Percentiles rank a stretch among this genome's conserved stretches.
phyloP scores from a whole-genome alignment of 2,797 vertebrate genomes.

The Helostoma temminkii region DNA sequence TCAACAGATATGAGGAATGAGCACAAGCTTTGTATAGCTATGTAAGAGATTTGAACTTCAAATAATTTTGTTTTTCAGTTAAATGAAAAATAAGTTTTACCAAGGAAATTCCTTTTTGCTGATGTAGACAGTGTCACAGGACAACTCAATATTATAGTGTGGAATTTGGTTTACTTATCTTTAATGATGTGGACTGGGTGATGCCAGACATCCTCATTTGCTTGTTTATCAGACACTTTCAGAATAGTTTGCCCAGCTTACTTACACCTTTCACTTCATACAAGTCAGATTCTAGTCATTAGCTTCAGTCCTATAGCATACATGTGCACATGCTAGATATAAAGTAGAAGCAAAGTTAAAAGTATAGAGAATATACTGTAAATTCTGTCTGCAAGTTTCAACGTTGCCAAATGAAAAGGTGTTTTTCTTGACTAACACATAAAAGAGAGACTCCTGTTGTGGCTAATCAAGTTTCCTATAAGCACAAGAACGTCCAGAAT shows the following conservation, averaged over 20 bases:
- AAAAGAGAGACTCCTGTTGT: background rate
- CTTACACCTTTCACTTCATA: background rate
- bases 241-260: background rate
- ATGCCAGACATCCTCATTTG: background rate
- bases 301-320: background rate
- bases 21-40: background rate
- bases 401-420: background rate
- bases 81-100: too few species aligned
- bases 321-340: background rate
- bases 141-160: too few species aligned
- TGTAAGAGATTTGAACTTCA: background rate
- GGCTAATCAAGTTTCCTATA: background rate
- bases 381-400: background rate
- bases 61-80: background rate
- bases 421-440: background rate
- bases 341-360: background rate
- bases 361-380: too few species aligned
- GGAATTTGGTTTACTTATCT: too few species aligned
- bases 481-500: background rate
- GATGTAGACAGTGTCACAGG: background rate
- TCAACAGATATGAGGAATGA: background rate
- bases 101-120: background rate
- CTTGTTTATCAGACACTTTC: background rate
- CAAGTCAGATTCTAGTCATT: background rate
- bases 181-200: too few species aligned